These are phyloP conservation scores for Polydrusus tereticollis DNA, from an alignment of 2,888 invertebrate species.

Conservation along the genomic window DNA sequence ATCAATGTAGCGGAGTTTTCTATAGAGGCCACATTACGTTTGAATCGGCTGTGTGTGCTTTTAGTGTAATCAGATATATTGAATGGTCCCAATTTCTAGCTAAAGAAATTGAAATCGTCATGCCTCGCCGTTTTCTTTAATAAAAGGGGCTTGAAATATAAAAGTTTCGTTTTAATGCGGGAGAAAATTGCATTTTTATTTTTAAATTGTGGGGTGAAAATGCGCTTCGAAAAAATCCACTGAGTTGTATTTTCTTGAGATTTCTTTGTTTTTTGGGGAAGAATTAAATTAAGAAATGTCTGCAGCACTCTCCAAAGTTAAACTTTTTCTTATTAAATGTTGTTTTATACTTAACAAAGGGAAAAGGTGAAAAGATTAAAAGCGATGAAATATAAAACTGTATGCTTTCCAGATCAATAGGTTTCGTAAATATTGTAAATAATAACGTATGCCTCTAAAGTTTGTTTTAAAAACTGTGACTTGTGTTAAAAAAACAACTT, in stretches of 20 bases:
- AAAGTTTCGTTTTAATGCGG: slow-evolving; percentile 45
- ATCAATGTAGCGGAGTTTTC: slow-evolving; percentile 54
- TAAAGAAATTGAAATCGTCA: slow-evolving; percentile 56
- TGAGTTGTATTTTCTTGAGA: slow-evolving; percentile 7
- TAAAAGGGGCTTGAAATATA: slow-evolving; percentile 46
- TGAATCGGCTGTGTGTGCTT: slow-evolving; percentile 49
- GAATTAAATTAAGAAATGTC: not conserved
- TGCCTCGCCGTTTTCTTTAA: slow-evolving; percentile 51
- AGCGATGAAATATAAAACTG: too few relatives aligned
- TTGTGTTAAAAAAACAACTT: too few relatives aligned
- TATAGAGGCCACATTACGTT: slow-evolving; percentile 30
- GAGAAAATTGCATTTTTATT: slow-evolving; percentile 46
- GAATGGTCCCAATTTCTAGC: slow-evolving; percentile 55
- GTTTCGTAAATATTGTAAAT: too few relatives aligned
- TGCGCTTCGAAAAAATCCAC: slow-evolving; percentile 10
- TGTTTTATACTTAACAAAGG: too few relatives aligned
- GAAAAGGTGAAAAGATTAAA: too few relatives aligned
- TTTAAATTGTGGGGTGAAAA: slow-evolving; percentile 48
- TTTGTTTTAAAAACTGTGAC: too few relatives aligned
- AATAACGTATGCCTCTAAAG: too few relatives aligned
- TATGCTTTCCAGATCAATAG: too few relatives aligned
- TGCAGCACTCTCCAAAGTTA: not conserved
- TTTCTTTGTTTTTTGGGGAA: not conserved
- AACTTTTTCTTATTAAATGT: not conserved
- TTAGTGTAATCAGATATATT: slow-evolving; percentile 57